A percentile compares a stretch with the other conserved stretches of the same genome.
These are phyloP conservation scores for Argyrosomus japonicus DNA, from an alignment of 2,113 vertebrate species.

Conservation along the genomic window DNA sequence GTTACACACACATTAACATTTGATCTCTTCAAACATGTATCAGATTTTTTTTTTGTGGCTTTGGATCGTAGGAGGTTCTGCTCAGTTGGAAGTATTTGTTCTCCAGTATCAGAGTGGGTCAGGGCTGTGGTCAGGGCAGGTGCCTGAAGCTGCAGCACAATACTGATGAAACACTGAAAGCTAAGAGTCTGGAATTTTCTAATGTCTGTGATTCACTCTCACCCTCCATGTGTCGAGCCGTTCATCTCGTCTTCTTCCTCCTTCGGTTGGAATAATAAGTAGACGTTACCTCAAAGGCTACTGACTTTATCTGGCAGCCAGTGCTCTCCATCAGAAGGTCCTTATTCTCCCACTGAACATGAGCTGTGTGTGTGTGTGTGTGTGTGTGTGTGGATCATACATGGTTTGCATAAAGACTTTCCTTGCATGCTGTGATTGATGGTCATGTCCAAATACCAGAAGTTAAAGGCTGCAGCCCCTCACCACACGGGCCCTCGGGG, in stretches of 20 bases:
- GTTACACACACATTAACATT: too few species aligned
- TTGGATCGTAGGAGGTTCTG: too few species aligned
- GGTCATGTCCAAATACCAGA: slow-evolving; percentile 42
- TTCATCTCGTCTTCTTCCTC: neutral
- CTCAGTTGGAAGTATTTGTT: neutral
- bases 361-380: neutral
- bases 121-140: neutral
- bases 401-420: slow-evolving; percentile 32
- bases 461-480: slow-evolving; percentile 24
- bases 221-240: slow-evolving; percentile 33
- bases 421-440: slow-evolving; percentile 32
- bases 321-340: slow-evolving; percentile 33
- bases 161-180: slow-evolving; percentile 15
- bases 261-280: slow-evolving; percentile 50
- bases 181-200: slow-evolving; percentile 19
- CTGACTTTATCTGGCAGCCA: slow-evolving; percentile 44
- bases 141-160: neutral
- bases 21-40: too few species aligned
- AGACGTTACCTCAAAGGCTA: slow-evolving; percentile 70
- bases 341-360: slow-evolving; percentile 4
- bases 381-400: slow-evolving; percentile 9
- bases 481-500: neutral
- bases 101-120: too few species aligned
- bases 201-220: slow-evolving; percentile 44
- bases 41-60: too few species aligned